These are phyloP conservation scores for Hypolimnas misippus DNA, from an alignment of 2,888 invertebrate species.

Conservation along the genomic window DNA sequence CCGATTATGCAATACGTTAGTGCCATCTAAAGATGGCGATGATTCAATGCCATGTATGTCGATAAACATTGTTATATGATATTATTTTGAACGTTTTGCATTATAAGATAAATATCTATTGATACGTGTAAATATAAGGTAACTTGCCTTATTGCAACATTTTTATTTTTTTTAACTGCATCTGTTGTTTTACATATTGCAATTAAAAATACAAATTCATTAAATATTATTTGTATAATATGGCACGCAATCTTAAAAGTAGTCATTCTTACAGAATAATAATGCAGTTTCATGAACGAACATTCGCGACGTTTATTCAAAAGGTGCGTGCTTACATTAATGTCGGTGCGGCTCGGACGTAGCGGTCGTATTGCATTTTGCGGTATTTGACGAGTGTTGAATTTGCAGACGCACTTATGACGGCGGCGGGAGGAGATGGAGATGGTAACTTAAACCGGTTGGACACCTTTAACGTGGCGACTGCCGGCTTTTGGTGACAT, in stretches of 20 bases:
- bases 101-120: neutral
- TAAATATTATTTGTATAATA: neutral
- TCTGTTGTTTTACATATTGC: no score
- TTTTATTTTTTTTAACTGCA: neutral
- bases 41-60: slow-evolving; percentile 59
- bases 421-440: slow-evolving; percentile 68
- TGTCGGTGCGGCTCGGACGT: slow-evolving; percentile 47
- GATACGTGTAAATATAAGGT: neutral
- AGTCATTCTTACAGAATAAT: neutral
- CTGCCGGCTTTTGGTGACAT: slow-evolving; percentile 79
- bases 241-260: neutral
- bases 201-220: neutral
- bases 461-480: slow-evolving; percentile 74
- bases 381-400: slow-evolving; percentile 79
- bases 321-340: slow-evolving; percentile 51
- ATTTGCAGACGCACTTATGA: slow-evolving; percentile 80
- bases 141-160: neutral
- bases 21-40: slow-evolving; percentile 63
- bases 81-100: neutral
- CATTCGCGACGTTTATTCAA: slow-evolving; percentile 32
- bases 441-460: slow-evolving; percentile 78
- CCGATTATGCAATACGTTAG: slow-evolving; percentile 65
- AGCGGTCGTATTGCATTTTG: slow-evolving; percentile 65
- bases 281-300: slow-evolving; percentile 23
- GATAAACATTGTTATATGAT: slow-evolving; percentile 22